These are phyloP conservation scores for Erebia epiphron DNA, from an alignment of 2,888 invertebrate genomes.

Conservation along the genomic window DNA sequence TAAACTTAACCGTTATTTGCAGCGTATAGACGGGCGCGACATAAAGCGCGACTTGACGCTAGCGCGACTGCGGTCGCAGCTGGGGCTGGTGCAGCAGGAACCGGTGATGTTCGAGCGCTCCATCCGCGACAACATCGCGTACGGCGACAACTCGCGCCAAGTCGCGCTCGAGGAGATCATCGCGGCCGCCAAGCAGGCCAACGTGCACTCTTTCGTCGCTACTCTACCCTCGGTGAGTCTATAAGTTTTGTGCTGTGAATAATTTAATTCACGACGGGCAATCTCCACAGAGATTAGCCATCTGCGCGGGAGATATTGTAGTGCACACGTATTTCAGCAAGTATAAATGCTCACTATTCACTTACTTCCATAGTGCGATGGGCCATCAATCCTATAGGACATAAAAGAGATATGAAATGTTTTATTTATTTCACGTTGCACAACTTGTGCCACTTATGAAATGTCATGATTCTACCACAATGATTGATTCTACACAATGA, in stretches of 20 bases:
- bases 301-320: too few species aligned
- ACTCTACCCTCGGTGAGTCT: conserved; percentile 84
- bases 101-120: conserved; percentile 91
- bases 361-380: too few species aligned
- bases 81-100: conserved; percentile 93
- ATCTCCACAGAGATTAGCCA: too few species aligned
- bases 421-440: too few species aligned
- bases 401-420: too few species aligned
- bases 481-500: too few species aligned
- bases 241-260: not conserved
- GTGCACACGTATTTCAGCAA: too few species aligned
- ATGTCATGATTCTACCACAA: too few species aligned
- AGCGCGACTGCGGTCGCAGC: conserved; percentile 85
- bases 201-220: conserved; percentile 89
- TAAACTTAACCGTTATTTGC: conserved; percentile 18
- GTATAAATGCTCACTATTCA: too few species aligned
- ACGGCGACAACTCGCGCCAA: conserved; percentile 85
- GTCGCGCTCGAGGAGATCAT: conserved; percentile 87
- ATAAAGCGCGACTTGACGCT: conserved; percentile 83
- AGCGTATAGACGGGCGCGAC: conserved; percentile 82
- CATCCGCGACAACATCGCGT: conserved; percentile 93
- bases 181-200: conserved; percentile 87
- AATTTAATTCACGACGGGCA: too few species aligned
- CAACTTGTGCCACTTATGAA: too few species aligned
- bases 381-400: too few species aligned